These are phyloP conservation scores for Salvelinus sp. DNA, from an alignment of 2,113 vertebrate genomes.

Conservation along the genomic window DNA sequence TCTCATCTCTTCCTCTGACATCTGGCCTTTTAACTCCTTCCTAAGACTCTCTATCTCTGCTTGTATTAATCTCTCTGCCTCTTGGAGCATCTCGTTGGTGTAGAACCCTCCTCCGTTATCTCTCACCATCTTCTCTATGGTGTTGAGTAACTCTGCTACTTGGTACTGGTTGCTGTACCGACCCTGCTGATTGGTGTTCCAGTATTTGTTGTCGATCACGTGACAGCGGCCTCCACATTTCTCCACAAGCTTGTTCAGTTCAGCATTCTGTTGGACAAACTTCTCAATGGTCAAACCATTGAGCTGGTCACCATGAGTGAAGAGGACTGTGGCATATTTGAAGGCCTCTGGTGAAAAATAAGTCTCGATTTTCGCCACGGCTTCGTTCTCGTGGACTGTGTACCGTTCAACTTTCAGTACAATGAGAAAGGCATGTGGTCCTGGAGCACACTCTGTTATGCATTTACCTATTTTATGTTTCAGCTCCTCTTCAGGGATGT, in stretches of 20 bases:
- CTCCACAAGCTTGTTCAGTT: no score
- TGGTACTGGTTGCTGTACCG: not conserved
- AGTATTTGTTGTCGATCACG: no score
- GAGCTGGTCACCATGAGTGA: no score
- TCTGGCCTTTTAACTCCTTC: not conserved
- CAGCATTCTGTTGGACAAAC: not conserved
- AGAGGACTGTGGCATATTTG: no score
- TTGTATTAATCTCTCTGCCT: not conserved
- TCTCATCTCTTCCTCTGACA: not conserved
- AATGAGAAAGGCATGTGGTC: no score
- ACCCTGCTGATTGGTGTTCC: no score
- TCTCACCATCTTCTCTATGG: constrained; percentile 20
- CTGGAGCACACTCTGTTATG: not conserved
- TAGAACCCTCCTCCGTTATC: constrained; percentile 16
- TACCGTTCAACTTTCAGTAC: no score
- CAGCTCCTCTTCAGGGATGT: not conserved
- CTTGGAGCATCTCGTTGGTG: constrained; percentile 15
- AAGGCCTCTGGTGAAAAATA: no score
- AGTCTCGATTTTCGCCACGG: no score
- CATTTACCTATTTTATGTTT: not conserved
- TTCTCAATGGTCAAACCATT: no score
- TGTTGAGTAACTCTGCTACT: not conserved
- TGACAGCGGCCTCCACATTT: no score
- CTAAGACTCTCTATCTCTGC: not conserved
- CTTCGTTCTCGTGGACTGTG: no score